These are phyloP conservation scores for Omphaloscelis lunosa DNA, from an alignment of 2,888 invertebrate species.

Conservation along the genomic window DNA sequence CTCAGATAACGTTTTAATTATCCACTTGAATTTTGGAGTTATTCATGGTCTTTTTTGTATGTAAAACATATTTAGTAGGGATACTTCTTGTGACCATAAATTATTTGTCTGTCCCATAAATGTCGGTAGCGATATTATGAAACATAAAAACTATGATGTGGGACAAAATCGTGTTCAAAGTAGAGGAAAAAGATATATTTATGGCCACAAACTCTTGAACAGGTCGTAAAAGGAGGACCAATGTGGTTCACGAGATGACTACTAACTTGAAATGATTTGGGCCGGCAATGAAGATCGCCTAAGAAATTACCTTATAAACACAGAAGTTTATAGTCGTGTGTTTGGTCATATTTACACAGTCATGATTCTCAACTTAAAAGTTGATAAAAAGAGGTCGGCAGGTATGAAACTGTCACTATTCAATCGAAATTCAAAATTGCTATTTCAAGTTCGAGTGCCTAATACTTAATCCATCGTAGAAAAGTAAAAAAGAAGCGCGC, in stretches of 20 bases:
- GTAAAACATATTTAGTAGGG: conserved; percentile 16
- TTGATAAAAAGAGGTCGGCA: not conserved
- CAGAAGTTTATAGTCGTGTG: conserved; percentile 16
- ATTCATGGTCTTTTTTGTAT: conserved; percentile 15
- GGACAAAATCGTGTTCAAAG: conserved; percentile 56
- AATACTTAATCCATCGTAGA: not conserved
- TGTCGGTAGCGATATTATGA: conserved; percentile 50
- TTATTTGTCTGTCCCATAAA: conserved; percentile 49
- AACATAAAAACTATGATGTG: conserved; percentile 61
- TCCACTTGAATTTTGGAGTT: conserved; percentile 1
- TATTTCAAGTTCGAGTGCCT: not conserved
- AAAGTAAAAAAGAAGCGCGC: not conserved
- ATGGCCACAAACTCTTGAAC: conserved; percentile 36
- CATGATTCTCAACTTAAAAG: not conserved
- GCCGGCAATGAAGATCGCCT: not conserved
- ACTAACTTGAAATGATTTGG: conserved; percentile 7
- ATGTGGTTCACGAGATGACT: conserved; percentile 17
- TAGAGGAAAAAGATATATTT: conserved; percentile 51
- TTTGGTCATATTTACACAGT: not conserved
- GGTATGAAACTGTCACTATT: not conserved
- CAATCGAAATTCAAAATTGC: not conserved
- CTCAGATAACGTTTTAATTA: conserved; percentile 11
- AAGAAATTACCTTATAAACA: conserved; percentile 33
- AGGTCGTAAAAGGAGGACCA: conserved; percentile 53
- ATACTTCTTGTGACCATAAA: conserved; percentile 45